These are phyloP conservation scores for Loriculus beryllinus DNA, from an alignment of 2,797 vertebrate species.

Conservation along the genomic window DNA sequence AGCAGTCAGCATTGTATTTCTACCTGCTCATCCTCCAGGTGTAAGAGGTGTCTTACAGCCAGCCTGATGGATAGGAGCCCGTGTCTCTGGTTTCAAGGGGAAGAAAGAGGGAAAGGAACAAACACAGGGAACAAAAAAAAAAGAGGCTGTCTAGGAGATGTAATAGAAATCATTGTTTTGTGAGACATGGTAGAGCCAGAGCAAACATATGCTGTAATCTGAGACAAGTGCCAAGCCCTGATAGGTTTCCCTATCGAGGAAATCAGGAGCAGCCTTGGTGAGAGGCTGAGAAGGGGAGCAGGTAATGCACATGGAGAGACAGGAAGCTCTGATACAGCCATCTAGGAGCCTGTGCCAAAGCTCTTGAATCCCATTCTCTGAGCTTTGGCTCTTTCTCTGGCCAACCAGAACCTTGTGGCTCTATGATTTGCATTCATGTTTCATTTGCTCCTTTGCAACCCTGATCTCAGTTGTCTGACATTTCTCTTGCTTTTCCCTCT, in stretches of 20 bases:
- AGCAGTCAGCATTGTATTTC: not conserved
- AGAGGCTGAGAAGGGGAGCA: not conserved
- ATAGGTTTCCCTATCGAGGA: not conserved
- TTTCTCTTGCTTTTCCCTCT: not conserved
- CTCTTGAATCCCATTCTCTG: not conserved
- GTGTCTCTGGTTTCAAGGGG: not conserved
- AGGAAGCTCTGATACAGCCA: not conserved
- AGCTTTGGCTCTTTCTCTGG: not conserved
- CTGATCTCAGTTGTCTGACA: not conserved
- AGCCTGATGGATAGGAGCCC: not conserved
- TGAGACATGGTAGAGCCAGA: not conserved
- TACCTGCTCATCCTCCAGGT: not conserved
- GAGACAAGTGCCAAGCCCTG: not conserved
- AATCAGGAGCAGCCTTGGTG: not conserved
- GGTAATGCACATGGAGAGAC: not conserved
- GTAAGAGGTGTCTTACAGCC: not conserved
- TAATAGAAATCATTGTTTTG: not conserved
- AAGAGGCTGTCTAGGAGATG: not conserved
- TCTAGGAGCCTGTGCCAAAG: not conserved
- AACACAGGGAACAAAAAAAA: not conserved
- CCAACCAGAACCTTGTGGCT: not conserved
- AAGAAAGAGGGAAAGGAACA: not conserved
- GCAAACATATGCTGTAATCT: not conserved
- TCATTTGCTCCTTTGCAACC: not conserved
- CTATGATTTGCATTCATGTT: accelerated